A percentile compares a stretch with the other conserved stretches of the same genome.
Conservation (phyloP, 2,797 vertebrate species). For the Morelia viridis region DNA sequence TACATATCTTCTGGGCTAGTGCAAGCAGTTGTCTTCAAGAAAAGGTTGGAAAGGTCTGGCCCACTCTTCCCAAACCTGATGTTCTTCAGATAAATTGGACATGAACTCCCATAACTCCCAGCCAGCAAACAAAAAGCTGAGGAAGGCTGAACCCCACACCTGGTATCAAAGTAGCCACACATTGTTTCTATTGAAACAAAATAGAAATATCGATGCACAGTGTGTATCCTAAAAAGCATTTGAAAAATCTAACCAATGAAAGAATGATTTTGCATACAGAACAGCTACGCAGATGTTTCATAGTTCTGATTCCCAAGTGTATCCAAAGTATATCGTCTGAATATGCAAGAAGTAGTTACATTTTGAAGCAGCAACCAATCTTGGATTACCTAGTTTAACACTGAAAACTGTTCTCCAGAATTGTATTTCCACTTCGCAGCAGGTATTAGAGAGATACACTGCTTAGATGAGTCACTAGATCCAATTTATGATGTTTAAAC, state of each 20-base stretch:
- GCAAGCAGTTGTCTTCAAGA: not conserved
- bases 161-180: not conserved
- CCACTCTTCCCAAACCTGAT: too few relatives aligned
- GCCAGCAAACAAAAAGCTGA: too few relatives aligned
- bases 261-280: not conserved
- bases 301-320: not conserved
- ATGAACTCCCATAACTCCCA: too few relatives aligned
- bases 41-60: not conserved
- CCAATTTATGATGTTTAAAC: not conserved
- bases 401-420: not conserved
- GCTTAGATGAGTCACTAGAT: not conserved
- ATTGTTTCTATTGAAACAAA: not conserved
- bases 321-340: too few relatives aligned
- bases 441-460: not conserved
- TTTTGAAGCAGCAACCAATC: constrained; percentile 53
- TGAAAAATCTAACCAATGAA: not conserved
- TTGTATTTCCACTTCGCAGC: not conserved
- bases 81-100: too few relatives aligned
- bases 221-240: not conserved
- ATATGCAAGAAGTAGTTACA: constrained; percentile 55
- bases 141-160: not conserved
- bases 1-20: not conserved
- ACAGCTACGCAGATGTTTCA: constrained; percentile 35
- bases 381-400: constrained; percentile 17
- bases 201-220: not conserved